Evolutionary conservation across 2,888 invertebrate species (phyloP), one percentile per base, ranked within the genome.

Genomic region (Anthrax anthrax): DNA sequence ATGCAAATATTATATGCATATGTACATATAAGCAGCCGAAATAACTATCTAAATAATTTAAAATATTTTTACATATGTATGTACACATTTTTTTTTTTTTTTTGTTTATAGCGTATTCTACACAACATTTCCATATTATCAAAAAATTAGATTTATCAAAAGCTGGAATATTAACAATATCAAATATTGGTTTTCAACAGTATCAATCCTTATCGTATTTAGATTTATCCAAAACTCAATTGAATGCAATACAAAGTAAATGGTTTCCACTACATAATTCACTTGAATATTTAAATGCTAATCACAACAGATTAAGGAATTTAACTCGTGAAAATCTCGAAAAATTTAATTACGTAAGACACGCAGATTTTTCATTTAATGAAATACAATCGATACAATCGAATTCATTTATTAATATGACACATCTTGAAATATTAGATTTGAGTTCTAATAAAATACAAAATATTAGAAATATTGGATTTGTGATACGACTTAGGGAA

Each of bases 341-440:
- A 19, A 54, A 53, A 36, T 48, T 66, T 14, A 47, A 37, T 3
- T 51, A 57, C 32, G 36, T 66, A 48, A 53, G 55, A 48, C 50
- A 51, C 44, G 58, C 57, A 0, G 62, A 65, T 51, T 59, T 67
- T 37, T 58, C 65, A 3, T 48, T 58, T 27, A 66, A 66, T 45
- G 23, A 49, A 1, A 44, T 66, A 23, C 42, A 39, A 34, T 42
- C 45, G 0, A 46, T 62, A 6, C 55, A 60, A 23, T 5, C 18
- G 1, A 52, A 58, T 37, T 48, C 60, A 1, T 51, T 63, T 48
- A 52, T 54, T 1, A 17, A 47, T 5, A 53, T 61, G 46, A 43
- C 46, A 12, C 47, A 54, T 27, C 49, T 66, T 40, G 55, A 56
- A 42, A 43, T 52, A 6, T 51, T 66, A 6, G 54, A 64, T 51